phyloP scores from a whole-genome alignment of 2,113 vertebrate species.

The Silurus asotus region DNA sequence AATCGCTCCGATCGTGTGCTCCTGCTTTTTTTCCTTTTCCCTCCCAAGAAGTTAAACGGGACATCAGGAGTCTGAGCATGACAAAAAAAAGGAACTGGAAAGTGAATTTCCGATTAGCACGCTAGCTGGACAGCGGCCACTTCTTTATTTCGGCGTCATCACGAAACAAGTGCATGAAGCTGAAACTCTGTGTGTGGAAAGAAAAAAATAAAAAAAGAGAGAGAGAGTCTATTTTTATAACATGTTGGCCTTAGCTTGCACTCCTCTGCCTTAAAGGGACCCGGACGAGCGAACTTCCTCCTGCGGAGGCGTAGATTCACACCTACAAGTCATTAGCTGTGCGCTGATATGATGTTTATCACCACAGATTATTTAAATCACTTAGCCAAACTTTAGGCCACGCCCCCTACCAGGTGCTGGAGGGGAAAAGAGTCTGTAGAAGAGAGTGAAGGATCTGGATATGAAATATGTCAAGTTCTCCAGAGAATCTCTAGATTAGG shows the following conservation, averaged over 20 bases:
- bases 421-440: background rate
- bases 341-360: too few species aligned
- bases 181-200: background rate
- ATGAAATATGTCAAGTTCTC: background rate
- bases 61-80: background rate
- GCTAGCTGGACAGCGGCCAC: background rate
- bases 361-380: background rate
- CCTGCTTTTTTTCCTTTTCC: background rate
- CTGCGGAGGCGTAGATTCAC: background rate
- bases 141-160: conserved; percentile 14
- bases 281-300: background rate
- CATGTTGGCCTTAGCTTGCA: background rate
- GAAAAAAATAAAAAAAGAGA: background rate
- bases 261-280: background rate
- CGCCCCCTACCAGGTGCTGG: background rate
- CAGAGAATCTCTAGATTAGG: too few species aligned
- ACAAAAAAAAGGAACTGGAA: conserved; percentile 31
- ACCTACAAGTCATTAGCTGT: background rate
- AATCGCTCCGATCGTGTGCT: background rate
- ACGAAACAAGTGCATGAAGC: background rate
- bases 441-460: background rate
- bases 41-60: background rate
- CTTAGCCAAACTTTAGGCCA: background rate
- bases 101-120: conserved; percentile 1
- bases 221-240: background rate